Base-by-base conservation (phyloP, 2,113 vertebrate genomes). In the Benitochromis conjunctus region DNA sequence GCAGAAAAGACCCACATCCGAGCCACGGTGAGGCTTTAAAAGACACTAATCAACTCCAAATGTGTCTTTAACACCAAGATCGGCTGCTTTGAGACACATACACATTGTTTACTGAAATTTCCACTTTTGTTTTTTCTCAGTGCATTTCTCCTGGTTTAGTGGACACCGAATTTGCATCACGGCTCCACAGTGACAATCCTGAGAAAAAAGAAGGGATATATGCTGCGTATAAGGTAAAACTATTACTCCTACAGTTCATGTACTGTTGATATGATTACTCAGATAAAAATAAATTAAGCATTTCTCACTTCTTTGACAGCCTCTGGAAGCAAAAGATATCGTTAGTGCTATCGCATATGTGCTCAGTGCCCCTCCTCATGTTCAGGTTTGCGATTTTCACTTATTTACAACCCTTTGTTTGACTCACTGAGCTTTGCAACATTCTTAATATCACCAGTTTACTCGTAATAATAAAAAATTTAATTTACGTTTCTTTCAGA, bases 401-500 rank as follows among this genome's bases (percentile, higher is more conserved):
- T n/a, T n/a, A 53, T 53, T 64, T 64, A 34, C 60, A 36, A 5
- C 18, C 0, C 4, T 36, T n/a, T 60, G 19, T 31, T 36, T 5
- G 2, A 36, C 31, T 36, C 18, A 36, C 11, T 36, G 60, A 7
- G 12, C 19, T 19, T 60, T 34, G 19, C 31, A 34, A 18, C 58
- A 19, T 62, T 62, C 5, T 19, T 1, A 19, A 4, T 12, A 64
- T 41, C 62, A 64, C 14, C 6, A 38, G 5, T 64, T 64, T 36
- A 36, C 60, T 64, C 16, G 11, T 58, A 31, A 31, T 16, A 64
- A 64, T 34, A 64, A n/a, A 36, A 71, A 13, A 3, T 21, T 26
- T 5, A 21, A 43, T 11, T 64, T 5, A 74, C 13, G 84, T 94
- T 90, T 62, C 18, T 93, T 87, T 9, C 89, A 99, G 98, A 96